These are phyloP conservation scores for Halcyon badia DNA, from an alignment of 2,797 vertebrate species.

Conservation along the genomic window DNA sequence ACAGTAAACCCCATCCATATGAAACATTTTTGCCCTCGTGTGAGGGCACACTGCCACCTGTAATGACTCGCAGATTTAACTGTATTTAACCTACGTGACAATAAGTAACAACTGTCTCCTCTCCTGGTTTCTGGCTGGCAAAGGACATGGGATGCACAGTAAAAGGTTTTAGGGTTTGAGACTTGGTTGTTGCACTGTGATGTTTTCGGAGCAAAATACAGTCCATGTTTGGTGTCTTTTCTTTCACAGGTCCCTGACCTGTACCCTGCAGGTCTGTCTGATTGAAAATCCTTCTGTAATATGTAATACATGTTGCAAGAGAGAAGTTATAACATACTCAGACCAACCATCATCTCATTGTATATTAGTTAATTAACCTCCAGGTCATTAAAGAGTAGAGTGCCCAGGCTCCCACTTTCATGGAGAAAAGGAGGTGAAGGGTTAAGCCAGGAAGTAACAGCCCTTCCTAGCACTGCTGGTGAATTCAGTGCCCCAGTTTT, in stretches of 20 bases:
- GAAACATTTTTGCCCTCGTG: neutral
- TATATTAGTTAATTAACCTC: neutral
- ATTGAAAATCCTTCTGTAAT: neutral
- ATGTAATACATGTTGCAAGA: neutral
- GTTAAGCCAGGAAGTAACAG: neutral
- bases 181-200: neutral
- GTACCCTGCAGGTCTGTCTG: neutral
- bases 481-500: neutral
- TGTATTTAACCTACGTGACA: neutral
- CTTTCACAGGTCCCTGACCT: neutral
- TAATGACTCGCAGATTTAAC: neutral
- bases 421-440: neutral
- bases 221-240: neutral
- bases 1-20: neutral
- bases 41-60: fast-evolving
- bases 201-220: neutral
- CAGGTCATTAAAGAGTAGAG: neutral
- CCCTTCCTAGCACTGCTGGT: neutral
- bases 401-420: neutral
- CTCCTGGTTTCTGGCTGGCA: neutral
- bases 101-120: neutral
- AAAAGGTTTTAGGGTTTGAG: neutral
- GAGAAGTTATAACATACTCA: neutral
- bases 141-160: fast-evolving
- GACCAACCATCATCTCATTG: neutral